Evolutionary conservation across 2,888 invertebrate species (phyloP).

Genomic region (Sinotaia quadrata): DNA sequence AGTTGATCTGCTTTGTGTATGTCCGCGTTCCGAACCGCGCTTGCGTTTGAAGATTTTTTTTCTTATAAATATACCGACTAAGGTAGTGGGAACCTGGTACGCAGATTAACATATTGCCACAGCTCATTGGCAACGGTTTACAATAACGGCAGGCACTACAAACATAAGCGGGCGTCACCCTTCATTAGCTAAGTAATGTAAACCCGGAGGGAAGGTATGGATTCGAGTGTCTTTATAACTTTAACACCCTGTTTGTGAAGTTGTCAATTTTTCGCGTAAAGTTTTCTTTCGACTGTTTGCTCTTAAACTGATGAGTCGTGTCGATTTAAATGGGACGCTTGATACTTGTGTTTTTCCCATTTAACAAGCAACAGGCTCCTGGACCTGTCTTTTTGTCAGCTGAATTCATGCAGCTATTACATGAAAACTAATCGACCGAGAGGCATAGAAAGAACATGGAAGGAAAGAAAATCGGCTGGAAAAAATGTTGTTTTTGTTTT

Average conservation of each 20-base stretch:
- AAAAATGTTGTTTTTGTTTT: no score
- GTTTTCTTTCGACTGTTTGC: not conserved
- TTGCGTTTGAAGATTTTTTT: no score
- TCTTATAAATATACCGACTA: no score
- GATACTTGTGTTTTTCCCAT: no score
- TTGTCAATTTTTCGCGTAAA: slow-evolving; percentile 7
- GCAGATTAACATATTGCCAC: slow-evolving; percentile 4
- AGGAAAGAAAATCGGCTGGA: no score
- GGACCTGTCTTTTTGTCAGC: no score
- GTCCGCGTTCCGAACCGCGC: no score
- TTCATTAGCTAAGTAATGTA: not conserved
- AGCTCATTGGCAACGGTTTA: not conserved
- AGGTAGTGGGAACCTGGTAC: not conserved
- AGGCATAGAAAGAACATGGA: no score
- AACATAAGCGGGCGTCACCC: not conserved
- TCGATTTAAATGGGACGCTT: no score
- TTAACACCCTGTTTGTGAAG: not conserved
- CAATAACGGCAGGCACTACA: not conserved
- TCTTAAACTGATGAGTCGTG: not conserved
- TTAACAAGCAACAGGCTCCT: no score
- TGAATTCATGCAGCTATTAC: not conserved
- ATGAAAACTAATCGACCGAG: not conserved
- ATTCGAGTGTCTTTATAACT: not conserved
- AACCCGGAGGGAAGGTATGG: not conserved
- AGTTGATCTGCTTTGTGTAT: no score